Conservation (phyloP, 2,113 vertebrate species). For the Euleptes europaea region DNA sequence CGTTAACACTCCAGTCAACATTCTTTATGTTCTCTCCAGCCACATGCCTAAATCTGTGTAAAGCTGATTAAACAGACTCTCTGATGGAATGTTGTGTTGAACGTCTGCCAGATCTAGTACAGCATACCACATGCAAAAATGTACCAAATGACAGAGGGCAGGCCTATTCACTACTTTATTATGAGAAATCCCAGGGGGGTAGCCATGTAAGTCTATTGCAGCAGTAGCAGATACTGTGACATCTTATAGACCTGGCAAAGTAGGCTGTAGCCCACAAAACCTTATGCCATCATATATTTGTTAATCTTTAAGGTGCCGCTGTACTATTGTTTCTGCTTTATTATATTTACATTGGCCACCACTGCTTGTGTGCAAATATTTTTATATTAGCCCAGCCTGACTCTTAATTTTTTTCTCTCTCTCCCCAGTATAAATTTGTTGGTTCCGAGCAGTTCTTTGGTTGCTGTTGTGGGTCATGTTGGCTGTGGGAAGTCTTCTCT, state of each 20-base stretch:
- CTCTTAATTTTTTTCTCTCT: constrained; percentile 25
- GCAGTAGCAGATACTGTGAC: neutral
- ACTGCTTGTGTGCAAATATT: constrained; percentile 23
- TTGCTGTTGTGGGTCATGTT: constrained; percentile 93
- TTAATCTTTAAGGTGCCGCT: neutral
- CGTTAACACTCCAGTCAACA: neutral
- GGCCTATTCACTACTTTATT: neutral
- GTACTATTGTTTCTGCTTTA: neutral
- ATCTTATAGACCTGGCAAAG: neutral
- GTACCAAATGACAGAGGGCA: neutral
- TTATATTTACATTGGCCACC: neutral
- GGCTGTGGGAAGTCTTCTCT: constrained; percentile 96
- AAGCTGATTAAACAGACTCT: constrained; percentile 1
- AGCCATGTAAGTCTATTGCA: neutral
- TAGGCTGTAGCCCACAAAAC: neutral
- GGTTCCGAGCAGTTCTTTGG: constrained; percentile 87
- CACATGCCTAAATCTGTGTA: neutral
- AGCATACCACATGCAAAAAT: neutral
- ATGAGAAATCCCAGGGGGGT: neutral
- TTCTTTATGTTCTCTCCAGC: neutral
- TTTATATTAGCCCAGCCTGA: constrained; percentile 1
- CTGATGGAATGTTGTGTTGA: neutral
- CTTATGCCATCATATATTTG: neutral
- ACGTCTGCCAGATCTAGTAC: neutral
- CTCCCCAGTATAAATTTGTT: constrained; percentile 85